Conservation (phyloP, 2,113 vertebrate species). For the Athene noctua region DNA sequence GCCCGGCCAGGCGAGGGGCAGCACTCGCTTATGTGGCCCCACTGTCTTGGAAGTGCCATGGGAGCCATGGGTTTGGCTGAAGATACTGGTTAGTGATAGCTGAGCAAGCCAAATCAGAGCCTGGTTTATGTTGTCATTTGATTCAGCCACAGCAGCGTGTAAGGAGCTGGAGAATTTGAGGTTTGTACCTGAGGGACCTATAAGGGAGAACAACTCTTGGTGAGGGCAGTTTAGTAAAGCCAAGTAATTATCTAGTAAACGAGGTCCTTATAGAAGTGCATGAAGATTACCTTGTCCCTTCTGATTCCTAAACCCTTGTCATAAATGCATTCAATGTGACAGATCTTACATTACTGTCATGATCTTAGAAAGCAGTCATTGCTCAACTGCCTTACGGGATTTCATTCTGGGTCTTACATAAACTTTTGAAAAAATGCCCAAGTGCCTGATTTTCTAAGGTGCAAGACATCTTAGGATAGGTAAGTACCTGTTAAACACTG, state of each 20-base stretch:
- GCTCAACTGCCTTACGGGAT: background rate
- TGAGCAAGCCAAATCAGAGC: background rate
- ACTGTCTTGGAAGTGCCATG: background rate
- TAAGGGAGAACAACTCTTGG: background rate
- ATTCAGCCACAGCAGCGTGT: background rate
- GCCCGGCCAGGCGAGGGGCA: background rate
- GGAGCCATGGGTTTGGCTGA: background rate
- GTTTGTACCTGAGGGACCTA: background rate
- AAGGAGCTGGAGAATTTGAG: background rate
- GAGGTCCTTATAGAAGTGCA: background rate
- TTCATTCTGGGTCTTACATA: background rate
- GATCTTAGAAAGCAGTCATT: background rate
- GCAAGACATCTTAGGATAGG: background rate
- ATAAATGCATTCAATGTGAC: slow-evolving; percentile 10
- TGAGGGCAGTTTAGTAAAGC: background rate
- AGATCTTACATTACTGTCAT: slow-evolving; percentile 9
- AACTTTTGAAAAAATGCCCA: background rate
- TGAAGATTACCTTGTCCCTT: background rate
- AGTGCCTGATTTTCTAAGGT: background rate
- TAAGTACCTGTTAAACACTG: background rate
- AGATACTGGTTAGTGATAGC: background rate
- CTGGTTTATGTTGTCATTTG: accelerated
- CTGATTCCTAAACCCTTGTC: background rate
- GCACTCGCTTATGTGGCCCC: accelerated
- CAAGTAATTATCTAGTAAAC: background rate